These are phyloP conservation scores for Scaeva pyrastri DNA, from an alignment of 2,888 invertebrate species.

Conservation along the genomic window DNA sequence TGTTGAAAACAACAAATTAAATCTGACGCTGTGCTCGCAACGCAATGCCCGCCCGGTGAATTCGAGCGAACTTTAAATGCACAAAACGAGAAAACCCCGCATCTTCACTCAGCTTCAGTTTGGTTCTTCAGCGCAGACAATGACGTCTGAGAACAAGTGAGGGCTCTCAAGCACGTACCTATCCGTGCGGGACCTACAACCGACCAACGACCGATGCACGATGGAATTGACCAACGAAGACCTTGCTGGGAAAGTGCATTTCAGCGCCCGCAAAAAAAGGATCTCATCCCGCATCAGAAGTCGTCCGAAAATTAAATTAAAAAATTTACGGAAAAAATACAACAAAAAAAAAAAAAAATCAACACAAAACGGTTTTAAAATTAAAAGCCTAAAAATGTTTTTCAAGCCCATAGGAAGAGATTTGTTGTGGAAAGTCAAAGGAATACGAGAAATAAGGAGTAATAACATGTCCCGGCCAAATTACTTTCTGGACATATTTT, in stretches of 20 bases:
- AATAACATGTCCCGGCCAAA: slow-evolving; percentile 75
- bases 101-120: no score
- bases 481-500: slow-evolving; percentile 76
- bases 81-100: background rate
- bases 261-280: slow-evolving; percentile 8
- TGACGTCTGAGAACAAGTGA: slow-evolving; percentile 39
- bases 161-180: slow-evolving; percentile 28
- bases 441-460: slow-evolving; percentile 68
- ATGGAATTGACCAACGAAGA: no score
- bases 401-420: background rate
- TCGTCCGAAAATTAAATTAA: slow-evolving; percentile 39
- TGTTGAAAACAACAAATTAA: slow-evolving; percentile 74
- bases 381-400: slow-evolving; percentile 33
- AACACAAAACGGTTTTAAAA: slow-evolving; percentile 21
- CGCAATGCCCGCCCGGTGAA: slow-evolving; percentile 63
- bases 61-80: slow-evolving; percentile 15
- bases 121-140: slow-evolving; percentile 19
- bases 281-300: background rate
- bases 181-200: background rate
- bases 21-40: slow-evolving; percentile 66
- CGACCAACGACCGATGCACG: no score
- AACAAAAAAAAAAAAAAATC: no score
- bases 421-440: slow-evolving; percentile 9
- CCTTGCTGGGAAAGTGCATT: slow-evolving; percentile 15
- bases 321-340: slow-evolving; percentile 31